Conservation (phyloP, 2,888 invertebrate genomes). For the Dynastes grantii region DNA sequence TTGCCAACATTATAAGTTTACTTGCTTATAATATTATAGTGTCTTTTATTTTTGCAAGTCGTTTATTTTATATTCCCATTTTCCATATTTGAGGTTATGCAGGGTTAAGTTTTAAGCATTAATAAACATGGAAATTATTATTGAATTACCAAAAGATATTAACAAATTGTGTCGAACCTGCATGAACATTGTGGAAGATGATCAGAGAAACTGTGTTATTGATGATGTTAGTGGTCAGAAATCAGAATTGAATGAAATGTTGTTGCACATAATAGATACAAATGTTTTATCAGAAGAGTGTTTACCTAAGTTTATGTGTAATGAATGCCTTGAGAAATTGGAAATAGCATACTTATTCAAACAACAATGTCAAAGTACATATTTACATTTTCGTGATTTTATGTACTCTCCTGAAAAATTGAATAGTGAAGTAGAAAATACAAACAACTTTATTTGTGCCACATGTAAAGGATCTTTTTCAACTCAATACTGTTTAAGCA, state of each 20-base stretch:
- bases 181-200: conserved; percentile 54
- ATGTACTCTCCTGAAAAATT: conserved; percentile 38
- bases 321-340: conserved; percentile 56
- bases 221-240: conserved; percentile 44
- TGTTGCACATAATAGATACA: conserved; percentile 51
- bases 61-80: background rate
- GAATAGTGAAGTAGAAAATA: background rate
- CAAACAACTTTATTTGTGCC: conserved; percentile 47
- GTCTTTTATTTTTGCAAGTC: conserved; percentile 25
- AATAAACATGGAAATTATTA: conserved; percentile 54
- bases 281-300: conserved; percentile 56
- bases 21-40: conserved; percentile 31
- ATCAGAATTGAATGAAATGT: conserved; percentile 54
- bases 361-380: conserved; percentile 58
- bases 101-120: conserved; percentile 43
- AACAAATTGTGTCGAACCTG: conserved; percentile 58
- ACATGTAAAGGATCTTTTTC: conserved; percentile 46
- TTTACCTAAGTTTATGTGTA: conserved; percentile 59
- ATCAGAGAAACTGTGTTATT: conserved; percentile 50
- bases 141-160: conserved; percentile 58
- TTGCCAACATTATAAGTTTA: conserved; percentile 27
- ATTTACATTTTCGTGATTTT: conserved; percentile 55
- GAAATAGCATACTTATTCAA: conserved; percentile 57
- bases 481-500: conserved; percentile 53
- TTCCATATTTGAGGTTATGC: conserved; percentile 12